Evolutionary conservation across 2,113 vertebrate genomes (phyloP).

Genomic region (Oceanites oceanicus): DNA sequence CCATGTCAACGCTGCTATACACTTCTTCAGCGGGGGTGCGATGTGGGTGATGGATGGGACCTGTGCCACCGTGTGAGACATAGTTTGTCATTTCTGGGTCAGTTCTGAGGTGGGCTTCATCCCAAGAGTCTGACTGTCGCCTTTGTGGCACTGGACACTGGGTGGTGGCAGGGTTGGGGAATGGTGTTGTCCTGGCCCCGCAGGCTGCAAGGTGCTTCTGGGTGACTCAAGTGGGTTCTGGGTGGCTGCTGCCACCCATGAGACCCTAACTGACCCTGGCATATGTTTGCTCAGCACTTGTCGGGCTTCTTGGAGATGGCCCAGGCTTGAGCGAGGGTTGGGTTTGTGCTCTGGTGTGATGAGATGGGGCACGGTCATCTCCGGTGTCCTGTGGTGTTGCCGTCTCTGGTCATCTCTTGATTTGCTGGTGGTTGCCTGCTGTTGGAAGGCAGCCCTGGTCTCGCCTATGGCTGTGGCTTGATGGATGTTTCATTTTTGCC

Average conservation of each 20-base stretch:
- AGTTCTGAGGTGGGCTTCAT: neutral
- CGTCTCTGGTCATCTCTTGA: neutral
- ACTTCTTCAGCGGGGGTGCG: accelerated
- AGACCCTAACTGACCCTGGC: accelerated
- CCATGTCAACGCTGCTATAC: neutral
- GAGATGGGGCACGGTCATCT: neutral
- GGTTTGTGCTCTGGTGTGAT: neutral
- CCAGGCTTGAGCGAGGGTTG: neutral
- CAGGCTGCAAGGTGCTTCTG: neutral
- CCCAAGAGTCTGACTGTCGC: neutral
- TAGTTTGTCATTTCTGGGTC: neutral
- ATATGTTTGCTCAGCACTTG: accelerated
- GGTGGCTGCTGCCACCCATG: neutral
- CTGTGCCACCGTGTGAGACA: accelerated
- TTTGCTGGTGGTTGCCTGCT: neutral
- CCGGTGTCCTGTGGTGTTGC: neutral
- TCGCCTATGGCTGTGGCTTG: accelerated
- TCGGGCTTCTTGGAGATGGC: neutral
- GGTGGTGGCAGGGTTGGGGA: neutral
- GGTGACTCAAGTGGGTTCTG: neutral
- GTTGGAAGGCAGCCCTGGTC: neutral
- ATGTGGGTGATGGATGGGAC: neutral
- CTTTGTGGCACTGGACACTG: neutral
- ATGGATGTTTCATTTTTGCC: neutral
- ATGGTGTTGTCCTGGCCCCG: neutral